Percentiles rank a stretch among this genome's conserved stretches.
Evolutionary conservation across 30 jellyfish, hydroid and myxozoan species (phyloP).

Genomic region (Chironex yamaguchii): DNA sequence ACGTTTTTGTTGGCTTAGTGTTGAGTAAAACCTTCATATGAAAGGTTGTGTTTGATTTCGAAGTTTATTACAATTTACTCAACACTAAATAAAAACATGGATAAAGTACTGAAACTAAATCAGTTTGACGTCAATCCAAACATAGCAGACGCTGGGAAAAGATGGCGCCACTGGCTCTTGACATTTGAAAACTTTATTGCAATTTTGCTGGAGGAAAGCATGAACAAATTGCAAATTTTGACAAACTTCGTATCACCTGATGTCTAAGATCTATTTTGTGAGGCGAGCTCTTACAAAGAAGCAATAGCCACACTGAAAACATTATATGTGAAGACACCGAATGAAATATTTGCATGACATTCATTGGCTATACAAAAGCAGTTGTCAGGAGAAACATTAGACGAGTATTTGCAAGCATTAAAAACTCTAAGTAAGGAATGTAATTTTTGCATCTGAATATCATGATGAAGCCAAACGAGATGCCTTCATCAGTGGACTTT

Average conservation of each 20-base stretch:
- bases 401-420: neutral
- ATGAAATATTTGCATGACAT: neutral
- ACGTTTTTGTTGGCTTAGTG: too few species aligned
- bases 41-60: too few species aligned
- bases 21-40: too few species aligned
- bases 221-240: neutral
- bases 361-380: neutral
- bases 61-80: too few species aligned
- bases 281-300: neutral
- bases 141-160: neutral
- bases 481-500: constrained; percentile 71
- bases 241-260: neutral
- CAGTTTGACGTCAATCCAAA: neutral
- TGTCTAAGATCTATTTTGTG: neutral
- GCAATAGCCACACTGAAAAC: neutral
- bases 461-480: constrained; percentile 69
- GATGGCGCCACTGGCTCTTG: neutral
- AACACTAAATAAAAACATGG: too few species aligned
- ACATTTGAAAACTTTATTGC: neutral
- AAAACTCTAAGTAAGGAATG: neutral
- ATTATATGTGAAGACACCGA: neutral
- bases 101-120: too few species aligned
- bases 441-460: constrained; percentile 50
- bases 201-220: neutral
- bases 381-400: neutral